phyloP scores from a whole-genome alignment of 2,113 vertebrate species.

The Syrmaticus mikado region DNA sequence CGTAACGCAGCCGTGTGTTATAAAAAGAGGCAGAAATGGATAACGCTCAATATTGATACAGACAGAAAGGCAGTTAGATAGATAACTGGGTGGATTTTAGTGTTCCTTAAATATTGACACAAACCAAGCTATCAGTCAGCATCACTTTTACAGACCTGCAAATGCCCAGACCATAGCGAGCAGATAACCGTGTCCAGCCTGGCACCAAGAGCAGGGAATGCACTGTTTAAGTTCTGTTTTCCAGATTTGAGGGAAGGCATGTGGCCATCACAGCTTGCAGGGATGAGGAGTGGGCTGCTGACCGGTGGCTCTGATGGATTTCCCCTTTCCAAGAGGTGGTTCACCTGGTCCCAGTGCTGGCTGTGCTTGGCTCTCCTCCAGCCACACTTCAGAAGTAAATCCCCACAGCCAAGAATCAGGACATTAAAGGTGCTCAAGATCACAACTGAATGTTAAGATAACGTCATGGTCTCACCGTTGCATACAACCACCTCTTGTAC shows the following conservation, averaged over 20 bases:
- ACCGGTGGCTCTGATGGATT: background rate
- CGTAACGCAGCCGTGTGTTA: background rate
- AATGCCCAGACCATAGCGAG: background rate
- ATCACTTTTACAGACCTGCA: accelerated
- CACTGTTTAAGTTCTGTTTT: background rate
- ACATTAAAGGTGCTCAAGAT: background rate
- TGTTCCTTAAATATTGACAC: conserved; percentile 20
- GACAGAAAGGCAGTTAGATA: background rate
- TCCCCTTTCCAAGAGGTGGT: background rate
- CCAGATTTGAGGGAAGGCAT: background rate
- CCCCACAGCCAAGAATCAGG: background rate
- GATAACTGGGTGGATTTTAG: background rate
- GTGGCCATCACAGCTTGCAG: accelerated
- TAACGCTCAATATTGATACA: background rate
- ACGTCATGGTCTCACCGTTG: background rate
- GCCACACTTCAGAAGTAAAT: background rate
- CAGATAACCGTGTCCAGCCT: too few species aligned
- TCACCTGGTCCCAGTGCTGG: background rate
- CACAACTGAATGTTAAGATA: background rate
- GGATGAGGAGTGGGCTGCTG: background rate
- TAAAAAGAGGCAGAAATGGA: background rate
- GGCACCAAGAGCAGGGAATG: too few species aligned
- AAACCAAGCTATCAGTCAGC: background rate
- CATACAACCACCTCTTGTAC: background rate
- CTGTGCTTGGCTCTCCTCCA: too few species aligned